phyloP scores from a whole-genome alignment of 2,888 invertebrate genomes.

The Hartigia nigra region DNA sequence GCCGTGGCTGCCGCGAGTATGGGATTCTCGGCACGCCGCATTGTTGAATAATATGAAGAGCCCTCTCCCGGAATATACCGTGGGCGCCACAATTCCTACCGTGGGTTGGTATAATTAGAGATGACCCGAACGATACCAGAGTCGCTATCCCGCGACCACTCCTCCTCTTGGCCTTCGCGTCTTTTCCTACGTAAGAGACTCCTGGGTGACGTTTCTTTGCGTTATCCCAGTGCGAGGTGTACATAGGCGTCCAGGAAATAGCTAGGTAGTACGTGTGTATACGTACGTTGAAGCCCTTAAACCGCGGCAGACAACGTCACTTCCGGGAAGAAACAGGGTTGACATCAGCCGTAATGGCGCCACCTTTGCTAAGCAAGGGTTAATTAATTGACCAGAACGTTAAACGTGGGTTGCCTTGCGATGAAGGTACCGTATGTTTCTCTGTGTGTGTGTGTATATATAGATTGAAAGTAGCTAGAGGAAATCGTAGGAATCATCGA shows the following conservation, averaged over 20 bases:
- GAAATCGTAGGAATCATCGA: not conserved
- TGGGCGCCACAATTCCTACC: slow-evolving; percentile 39
- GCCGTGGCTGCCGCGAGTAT: slow-evolving; percentile 1
- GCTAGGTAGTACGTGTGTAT: not conserved
- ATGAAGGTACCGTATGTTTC: no score
- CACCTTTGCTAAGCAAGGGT: not conserved
- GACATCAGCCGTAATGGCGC: not conserved
- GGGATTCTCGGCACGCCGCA: slow-evolving; percentile 16
- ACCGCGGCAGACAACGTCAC: not conserved
- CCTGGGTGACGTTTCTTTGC: not conserved
- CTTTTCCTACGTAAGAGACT: not conserved
- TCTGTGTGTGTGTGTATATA: no score
- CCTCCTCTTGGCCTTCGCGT: slow-evolving; percentile 13
- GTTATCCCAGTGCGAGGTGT: not conserved
- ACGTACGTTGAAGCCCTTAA: not conserved
- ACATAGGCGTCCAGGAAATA: not conserved
- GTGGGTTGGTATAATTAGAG: slow-evolving; percentile 45
- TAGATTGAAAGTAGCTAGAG: no score
- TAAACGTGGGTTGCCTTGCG: not conserved
- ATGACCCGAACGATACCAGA: slow-evolving; percentile 41
- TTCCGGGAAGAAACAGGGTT: not conserved
- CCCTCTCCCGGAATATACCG: slow-evolving; percentile 23
- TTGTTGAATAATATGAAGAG: slow-evolving; percentile 41
- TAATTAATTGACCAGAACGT: not conserved
- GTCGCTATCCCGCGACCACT: slow-evolving; percentile 16